Base-by-base conservation (phyloP, 2,113 vertebrate genomes). In the Chionodraco myersi region DNA sequence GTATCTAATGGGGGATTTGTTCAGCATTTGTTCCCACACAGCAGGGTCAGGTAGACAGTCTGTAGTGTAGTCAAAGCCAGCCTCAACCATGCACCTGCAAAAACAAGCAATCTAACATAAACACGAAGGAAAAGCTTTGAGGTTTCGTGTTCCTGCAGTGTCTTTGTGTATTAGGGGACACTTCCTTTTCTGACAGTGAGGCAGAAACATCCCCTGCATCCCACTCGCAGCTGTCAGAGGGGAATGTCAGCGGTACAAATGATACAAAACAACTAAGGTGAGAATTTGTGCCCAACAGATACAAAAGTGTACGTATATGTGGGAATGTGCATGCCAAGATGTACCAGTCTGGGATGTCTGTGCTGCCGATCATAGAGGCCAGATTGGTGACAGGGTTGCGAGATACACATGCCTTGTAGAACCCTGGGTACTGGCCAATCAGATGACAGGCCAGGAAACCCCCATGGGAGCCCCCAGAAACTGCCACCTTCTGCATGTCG, bases 271-370 rank as follows among this genome's bases (percentile, higher is more conserved):
- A 53, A 26, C 10, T 16, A 15, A 62, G 14, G 54, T 51, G 18
- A 56, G 49, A 52, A 71, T 63, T 15, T 54, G 70, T 72, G 51
- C 58, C 54, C 16, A 2, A 59, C 5, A 5, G 44, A 57, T 21
- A n/a, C 0, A 15, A 65, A 58, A 48, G 58, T 60, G 54, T n/a
- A 11, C 14, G 13, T 45, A 63, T 44, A 34, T 47, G 10, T 34
- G 12, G 11, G 53, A 70, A 53, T 13, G 48, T 69, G 60, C 3
- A 75, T 11, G 1, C 15, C 2, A 47, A 58, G 10, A 78, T 45
- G 2, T 92, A 99, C 98, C 98, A 99, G 93, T 99, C 98, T 0
- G 98, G 97, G 65, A 99, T 97, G 91, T 99, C 98, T 0, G 98
- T 98, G 89, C 93, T 89, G 75, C 95, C 86, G 44, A 96, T 84